These are phyloP conservation scores for Trachops cirrhosus DNA, from an alignment of 2,797 vertebrate genomes.

Conservation along the genomic window DNA sequence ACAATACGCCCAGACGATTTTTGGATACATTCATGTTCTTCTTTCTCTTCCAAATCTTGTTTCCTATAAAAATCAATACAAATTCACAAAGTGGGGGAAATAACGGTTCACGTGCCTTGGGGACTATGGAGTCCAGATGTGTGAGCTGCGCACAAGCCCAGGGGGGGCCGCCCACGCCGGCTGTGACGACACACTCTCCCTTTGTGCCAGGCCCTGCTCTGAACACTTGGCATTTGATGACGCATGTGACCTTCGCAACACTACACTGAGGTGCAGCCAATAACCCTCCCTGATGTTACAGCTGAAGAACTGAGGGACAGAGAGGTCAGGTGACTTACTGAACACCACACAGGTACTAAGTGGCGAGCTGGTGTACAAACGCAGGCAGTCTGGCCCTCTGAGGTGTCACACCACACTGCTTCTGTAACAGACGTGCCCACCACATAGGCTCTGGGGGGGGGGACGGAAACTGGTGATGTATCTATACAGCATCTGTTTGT, in stretches of 20 bases:
- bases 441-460: accelerated
- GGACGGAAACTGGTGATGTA: too few relatives aligned
- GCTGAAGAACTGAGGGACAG: background rate
- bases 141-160: background rate
- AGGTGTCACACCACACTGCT: background rate
- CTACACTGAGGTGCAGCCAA: too few relatives aligned
- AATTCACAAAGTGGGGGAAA: background rate
- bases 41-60: background rate
- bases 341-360: too few relatives aligned
- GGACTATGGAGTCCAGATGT: background rate
- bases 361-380: background rate
- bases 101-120: accelerated
- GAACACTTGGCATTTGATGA: background rate
- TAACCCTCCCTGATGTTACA: background rate
- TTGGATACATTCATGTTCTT: background rate
- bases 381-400: background rate
- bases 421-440: accelerated
- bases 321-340: background rate
- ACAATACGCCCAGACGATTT: accelerated
- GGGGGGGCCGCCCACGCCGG: background rate
- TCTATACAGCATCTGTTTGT: too few relatives aligned
- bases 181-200: background rate
- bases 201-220: background rate
- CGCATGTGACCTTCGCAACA: background rate
- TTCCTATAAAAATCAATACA: background rate